A percentile compares a stretch with the other conserved stretches of the same genome.
phyloP scores from a whole-genome alignment of 2,888 invertebrate genomes.

The Lydus trimaculatus region DNA sequence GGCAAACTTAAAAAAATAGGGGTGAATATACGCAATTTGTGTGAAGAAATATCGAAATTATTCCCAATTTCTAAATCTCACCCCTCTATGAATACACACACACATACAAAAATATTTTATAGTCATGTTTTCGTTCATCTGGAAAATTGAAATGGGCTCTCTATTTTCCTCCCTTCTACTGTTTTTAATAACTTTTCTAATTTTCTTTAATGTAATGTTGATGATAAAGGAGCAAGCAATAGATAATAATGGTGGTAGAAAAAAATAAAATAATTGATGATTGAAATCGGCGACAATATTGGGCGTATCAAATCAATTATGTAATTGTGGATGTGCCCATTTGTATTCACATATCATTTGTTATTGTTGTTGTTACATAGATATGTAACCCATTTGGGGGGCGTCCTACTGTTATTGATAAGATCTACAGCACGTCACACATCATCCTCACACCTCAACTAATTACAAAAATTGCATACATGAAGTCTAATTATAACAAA shows the following conservation, averaged over 20 bases:
- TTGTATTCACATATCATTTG: conserved; percentile 32
- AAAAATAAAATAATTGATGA: conserved; percentile 13
- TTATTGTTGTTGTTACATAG: conserved; percentile 23
- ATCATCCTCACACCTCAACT: conserved; percentile 49
- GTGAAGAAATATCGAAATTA: conserved; percentile 54
- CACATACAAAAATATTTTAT: conserved; percentile 40
- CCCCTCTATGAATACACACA: background rate
- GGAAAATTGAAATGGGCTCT: conserved; percentile 50
- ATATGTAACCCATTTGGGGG: background rate
- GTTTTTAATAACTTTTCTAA: background rate
- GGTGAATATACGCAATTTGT: conserved; percentile 9
- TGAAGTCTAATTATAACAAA: conserved; percentile 8
- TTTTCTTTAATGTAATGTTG: conserved; percentile 6
- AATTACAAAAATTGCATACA: conserved; percentile 46
- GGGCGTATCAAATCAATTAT: conserved; percentile 36
- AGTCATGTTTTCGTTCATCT: conserved; percentile 46
- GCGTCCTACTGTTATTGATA: conserved; percentile 36
- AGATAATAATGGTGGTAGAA: no score
- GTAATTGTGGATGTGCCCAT: conserved; percentile 32
- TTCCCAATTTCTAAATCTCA: conserved; percentile 39
- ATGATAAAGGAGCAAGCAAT: no score
- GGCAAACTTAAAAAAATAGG: background rate
- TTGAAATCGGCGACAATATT: conserved; percentile 26
- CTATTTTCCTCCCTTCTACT: background rate
- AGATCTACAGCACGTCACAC: conserved; percentile 45